Conservation (phyloP, 2,888 invertebrate species). For the Agrilus mali region DNA sequence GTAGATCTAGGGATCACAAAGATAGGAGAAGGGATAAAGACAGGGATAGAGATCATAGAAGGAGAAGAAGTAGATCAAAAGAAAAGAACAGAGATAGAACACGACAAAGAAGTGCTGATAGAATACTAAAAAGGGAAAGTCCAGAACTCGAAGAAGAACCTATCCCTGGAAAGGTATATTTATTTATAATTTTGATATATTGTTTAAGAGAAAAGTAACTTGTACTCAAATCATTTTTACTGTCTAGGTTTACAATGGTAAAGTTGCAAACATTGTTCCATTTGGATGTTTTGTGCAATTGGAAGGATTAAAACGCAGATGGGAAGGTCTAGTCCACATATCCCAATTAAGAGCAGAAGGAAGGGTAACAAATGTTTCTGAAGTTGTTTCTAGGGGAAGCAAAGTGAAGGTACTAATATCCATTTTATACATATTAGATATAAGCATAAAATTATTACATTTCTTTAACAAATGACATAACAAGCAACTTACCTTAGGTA, state of each 20-base stretch:
- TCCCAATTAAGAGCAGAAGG: slow-evolving; percentile 89
- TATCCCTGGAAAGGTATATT: slow-evolving; percentile 54
- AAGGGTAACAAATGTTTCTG: slow-evolving; percentile 84
- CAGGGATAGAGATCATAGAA: slow-evolving; percentile 15
- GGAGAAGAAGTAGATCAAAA: slow-evolving; percentile 13
- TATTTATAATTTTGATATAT: not conserved
- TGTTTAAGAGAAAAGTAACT: not conserved
- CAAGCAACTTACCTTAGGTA: slow-evolving; percentile 32
- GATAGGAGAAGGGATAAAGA: slow-evolving; percentile 24
- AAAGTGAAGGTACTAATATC: slow-evolving; percentile 60
- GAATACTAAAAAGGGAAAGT: slow-evolving; percentile 24
- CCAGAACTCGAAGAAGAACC: slow-evolving; percentile 59
- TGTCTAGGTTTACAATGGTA: slow-evolving; percentile 75
- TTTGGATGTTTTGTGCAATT: slow-evolving; percentile 98
- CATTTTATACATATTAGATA: not conserved
- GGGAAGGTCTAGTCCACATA: slow-evolving; percentile 96
- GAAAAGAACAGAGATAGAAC: slow-evolving; percentile 19
- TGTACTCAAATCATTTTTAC: not conserved
- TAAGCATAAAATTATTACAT: not conserved
- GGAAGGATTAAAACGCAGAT: slow-evolving; percentile 75
- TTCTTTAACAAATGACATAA: not conserved
- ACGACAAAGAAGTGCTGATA: slow-evolving; percentile 17
- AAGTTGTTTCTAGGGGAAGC: slow-evolving; percentile 82
- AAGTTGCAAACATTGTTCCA: slow-evolving; percentile 91
- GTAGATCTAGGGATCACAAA: slow-evolving; percentile 19